Percentiles rank a stretch among this genome's conserved stretches.
phyloP scores from a whole-genome alignment of 1,140 invertebrate genomes.

The honey bee (Apis mellifera) region Amel_HAv3.1 CM009931.2:18748001-18748500 shows the following conservation, averaged over 20 bases:
- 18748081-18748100: slow-evolving; percentile 28
- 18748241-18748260: slow-evolving; percentile 31
- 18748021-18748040: slow-evolving; percentile 15
- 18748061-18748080: neutral
- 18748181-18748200: neutral
- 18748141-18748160: slow-evolving; percentile 27
- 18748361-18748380: neutral
- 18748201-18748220: neutral
- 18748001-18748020: slow-evolving; percentile 12
- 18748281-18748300: too few species aligned
- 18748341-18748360: neutral
- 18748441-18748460: neutral
- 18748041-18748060: neutral
- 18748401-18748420: slow-evolving; percentile 13
- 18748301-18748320: too few species aligned
- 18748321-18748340: neutral
- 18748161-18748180: slow-evolving; percentile 8
- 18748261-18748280: too few species aligned
- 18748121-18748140: slow-evolving; percentile 54
- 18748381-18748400: neutral
- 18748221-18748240: neutral
- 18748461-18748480: slow-evolving; percentile 14
- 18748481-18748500: slow-evolving; percentile 30
- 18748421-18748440: neutral
- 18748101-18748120: slow-evolving; percentile 31